A percentile compares a stretch with the other conserved stretches of the same genome.
Evolutionary conservation across 1,140 invertebrate genomes (phyloP).

Genomic region (Lasioglossum baleicum): DNA sequence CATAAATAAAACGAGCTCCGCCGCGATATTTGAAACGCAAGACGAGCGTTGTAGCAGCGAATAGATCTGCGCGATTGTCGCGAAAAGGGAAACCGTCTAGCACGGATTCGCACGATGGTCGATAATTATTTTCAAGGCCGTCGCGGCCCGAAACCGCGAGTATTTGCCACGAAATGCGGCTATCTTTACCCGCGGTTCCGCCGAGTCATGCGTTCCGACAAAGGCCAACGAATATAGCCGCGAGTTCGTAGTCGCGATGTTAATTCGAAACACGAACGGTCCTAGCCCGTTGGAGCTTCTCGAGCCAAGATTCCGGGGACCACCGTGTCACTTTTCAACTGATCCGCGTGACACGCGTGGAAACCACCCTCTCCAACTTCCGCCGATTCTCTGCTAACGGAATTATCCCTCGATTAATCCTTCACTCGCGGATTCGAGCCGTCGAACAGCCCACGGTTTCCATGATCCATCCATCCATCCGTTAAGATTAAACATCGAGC

Average conservation of each 20-base stretch:
- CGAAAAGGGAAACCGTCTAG: too few relatives aligned
- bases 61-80: too few relatives aligned
- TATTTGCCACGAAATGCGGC: conserved; percentile 49
- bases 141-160: conserved; percentile 37
- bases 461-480: too few relatives aligned
- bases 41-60: too few relatives aligned
- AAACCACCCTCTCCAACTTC: conserved; percentile 1
- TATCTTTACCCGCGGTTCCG: conserved; percentile 56
- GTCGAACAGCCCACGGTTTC: too few relatives aligned
- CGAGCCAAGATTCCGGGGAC: conserved; percentile 52
- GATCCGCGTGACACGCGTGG: conserved; percentile 15
- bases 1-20: too few relatives aligned
- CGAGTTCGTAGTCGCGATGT: conserved; percentile 43
- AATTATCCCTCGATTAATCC: too few relatives aligned
- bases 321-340: conserved; percentile 39
- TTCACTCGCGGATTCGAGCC: too few relatives aligned
- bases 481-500: too few relatives aligned
- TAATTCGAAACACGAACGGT: conserved; percentile 57
- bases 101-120: too few relatives aligned
- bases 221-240: conserved; percentile 61
- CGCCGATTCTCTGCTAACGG: conserved; percentile 1
- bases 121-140: conserved; percentile 54
- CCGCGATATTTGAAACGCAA: too few relatives aligned
- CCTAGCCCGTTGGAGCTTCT: conserved; percentile 7
- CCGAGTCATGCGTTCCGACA: conserved; percentile 58